Evolutionary conservation across 2,113 vertebrate species (phyloP).

Genomic region (Nematolebias whitei): DNA sequence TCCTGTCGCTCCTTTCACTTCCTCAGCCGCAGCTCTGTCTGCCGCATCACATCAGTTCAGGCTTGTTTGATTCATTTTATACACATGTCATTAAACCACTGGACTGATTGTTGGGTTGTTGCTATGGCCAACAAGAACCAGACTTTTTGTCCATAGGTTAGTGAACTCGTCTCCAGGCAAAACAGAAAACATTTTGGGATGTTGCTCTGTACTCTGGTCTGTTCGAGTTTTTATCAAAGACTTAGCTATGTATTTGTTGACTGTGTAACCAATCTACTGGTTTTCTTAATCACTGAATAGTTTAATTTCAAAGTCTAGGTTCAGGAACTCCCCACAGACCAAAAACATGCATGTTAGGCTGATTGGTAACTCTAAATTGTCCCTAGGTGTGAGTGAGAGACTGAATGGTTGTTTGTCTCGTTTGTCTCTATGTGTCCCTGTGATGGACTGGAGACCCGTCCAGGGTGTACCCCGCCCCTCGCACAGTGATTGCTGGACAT

Average conservation of each 20-base stretch:
- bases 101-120: neutral
- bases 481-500: too few species aligned
- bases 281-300: too few species aligned
- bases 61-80: neutral
- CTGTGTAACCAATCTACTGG: too few species aligned
- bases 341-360: too few species aligned
- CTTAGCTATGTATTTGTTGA: constrained; percentile 44
- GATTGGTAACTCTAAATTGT: too few species aligned
- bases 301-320: too few species aligned
- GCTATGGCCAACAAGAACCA: neutral
- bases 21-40: neutral
- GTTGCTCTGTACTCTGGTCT: constrained; percentile 35
- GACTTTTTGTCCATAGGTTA: constrained; percentile 14
- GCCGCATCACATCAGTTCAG: neutral
- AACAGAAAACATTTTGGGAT: constrained; percentile 36
- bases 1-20: neutral
- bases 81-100: neutral
- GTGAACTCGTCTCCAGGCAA: constrained; percentile 6
- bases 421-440: too few species aligned
- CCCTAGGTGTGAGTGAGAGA: too few species aligned
- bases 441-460: too few species aligned
- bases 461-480: too few species aligned
- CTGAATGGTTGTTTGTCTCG: too few species aligned
- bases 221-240: constrained; percentile 53
- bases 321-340: too few species aligned